Base-by-base conservation (phyloP, 2,797 vertebrate species). In the Taenioides sp. region DNA sequence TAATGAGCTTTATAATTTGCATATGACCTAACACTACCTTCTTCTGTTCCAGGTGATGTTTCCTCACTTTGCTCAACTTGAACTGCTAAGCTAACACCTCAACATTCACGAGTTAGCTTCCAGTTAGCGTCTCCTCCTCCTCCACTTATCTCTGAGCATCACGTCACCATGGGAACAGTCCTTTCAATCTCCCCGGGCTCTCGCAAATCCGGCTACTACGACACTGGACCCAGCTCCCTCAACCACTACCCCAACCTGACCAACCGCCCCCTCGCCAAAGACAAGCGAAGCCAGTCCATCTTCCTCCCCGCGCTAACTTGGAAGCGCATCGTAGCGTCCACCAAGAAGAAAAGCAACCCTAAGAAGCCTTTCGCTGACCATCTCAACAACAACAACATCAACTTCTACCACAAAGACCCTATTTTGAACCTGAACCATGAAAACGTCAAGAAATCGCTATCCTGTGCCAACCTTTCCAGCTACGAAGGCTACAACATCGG, bases 261-360 rank as follows among this genome's bases (percentile, higher is more conserved):
- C 87, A 91, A 89, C 82, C 93, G 88, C 68, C 92, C 92, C 0
- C 91, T 93, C 25, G 92, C 91, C 84, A 93, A 93, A 16, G 95
- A 94, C 4, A 94, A 92, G 80, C 82, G 93, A 1, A 92, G 92
- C 22, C 94, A 94, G 75, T 94, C 94, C 75, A 93, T 95, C 73
- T 93, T 95, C 74, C 92, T 95, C 5, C 94, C 95, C 0, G 93
- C 92, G 0, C 91, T 95, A 52, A 95, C 94, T 0, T 95, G 95
- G 95, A 95, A 95, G 72, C 91, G 94, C 0, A 90, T 95, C 47
- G 94, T 95, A 71, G 94, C 95, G 47, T 95, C 95, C 1, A 94
- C 94, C 16, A 95, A 94, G 88, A 95, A 94, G 81, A 92, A 91
- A 23, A 81, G 90, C 5, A 78, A 84, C 79, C 75, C 91, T 11